Evolutionary conservation across 2,888 invertebrate species (phyloP), one percentile per base, ranked within the genome.

Genomic region (Agrotis segetum): DNA sequence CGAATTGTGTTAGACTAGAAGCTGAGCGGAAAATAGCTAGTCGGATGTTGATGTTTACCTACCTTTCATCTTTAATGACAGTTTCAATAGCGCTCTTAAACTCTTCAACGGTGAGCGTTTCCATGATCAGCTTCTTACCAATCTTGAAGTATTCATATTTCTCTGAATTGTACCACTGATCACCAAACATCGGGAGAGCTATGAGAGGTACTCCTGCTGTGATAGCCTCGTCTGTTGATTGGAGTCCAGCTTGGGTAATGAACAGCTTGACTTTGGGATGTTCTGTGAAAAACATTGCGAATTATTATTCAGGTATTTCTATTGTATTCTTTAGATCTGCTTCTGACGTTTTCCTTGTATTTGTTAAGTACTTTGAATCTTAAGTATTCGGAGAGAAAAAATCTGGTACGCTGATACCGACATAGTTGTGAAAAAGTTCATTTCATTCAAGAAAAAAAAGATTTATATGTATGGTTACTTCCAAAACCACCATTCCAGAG

Each of bases 171-270:
- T 77, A 80, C 69, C 86, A 86, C 70, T 93, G 93, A 73, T 95
- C 94, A 0, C 85, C 89, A 63, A 91, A 75, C 81, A 94, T 89
- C 1, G 92, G 92, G 9, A 94, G 58, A 2, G 88, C 92, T 46
- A 94, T 80, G 1, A 94, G 71, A 9, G 93, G 93, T 0, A 92
- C 89, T 29, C 88, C 87, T 49, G 79, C 76, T 34, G 67, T 24
- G 13, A 79, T 71, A 34, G 79, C 76, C 6, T 80, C 77, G 7
- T 93, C 92, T 1, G 91, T 86, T 0, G 93, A 93, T 73, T 93
- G 93, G 2, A 92, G 74, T 9, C 93, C 94, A 34, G 92, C 93
- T 90, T 94, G 93, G 2, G 92, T 92, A 24, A 94, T 88, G 60
- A 95, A 95, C 2, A 92, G 49, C 77, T 94, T 94, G 3, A 94